A percentile compares a stretch with the other conserved stretches of the same genome.
Evolutionary conservation across 2,113 vertebrate species (phyloP).

Genomic region (Protobothrops mucrosquamatus): DNA sequence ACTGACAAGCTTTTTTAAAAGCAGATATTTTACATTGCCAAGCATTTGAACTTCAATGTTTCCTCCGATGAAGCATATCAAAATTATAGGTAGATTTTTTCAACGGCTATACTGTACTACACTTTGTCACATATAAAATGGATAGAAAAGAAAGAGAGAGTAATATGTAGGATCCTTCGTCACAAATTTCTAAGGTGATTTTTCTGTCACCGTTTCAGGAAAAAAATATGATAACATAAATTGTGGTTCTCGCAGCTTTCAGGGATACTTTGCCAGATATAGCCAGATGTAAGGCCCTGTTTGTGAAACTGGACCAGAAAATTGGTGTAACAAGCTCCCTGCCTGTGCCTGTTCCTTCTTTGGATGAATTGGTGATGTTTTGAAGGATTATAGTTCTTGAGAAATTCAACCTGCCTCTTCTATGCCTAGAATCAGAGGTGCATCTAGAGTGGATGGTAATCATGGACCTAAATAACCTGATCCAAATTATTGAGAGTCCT

Average conservation of each 20-base stretch:
- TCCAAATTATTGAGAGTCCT: background rate
- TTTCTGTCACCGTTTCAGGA: background rate
- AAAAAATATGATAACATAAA: background rate
- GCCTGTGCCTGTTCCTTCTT: background rate
- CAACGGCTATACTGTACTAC: background rate
- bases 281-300: background rate
- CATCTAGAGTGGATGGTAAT: background rate
- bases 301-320: background rate
- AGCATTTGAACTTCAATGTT: background rate
- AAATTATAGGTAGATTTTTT: background rate
- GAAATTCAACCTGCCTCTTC: background rate
- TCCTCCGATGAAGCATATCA: background rate
- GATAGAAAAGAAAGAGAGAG: background rate
- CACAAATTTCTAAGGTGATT: background rate
- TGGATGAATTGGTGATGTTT: background rate
- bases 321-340: background rate
- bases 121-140: background rate
- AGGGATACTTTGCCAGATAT: background rate
- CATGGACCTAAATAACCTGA: background rate
- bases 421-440: background rate
- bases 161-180: background rate
- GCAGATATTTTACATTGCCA: background rate
- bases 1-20: background rate
- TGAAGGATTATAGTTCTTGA: background rate
- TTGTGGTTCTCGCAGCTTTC: background rate